A percentile compares a stretch with the other conserved stretches of the same genome.
Conservation (phyloP, 2,888 invertebrate species). For the Brachyptera putata region DNA sequence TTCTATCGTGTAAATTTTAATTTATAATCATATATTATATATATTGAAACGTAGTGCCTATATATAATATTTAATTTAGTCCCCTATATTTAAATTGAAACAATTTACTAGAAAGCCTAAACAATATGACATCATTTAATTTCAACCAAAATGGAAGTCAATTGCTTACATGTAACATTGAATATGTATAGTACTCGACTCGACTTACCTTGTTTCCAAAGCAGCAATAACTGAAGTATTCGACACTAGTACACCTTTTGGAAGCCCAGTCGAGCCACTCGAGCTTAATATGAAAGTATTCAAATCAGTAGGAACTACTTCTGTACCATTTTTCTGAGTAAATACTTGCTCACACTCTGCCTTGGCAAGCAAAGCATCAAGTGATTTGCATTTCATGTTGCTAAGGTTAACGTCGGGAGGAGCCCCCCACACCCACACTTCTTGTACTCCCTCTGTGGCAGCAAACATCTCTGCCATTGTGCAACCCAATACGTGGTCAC, state of each 20-base stretch:
- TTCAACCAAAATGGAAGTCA: no score
- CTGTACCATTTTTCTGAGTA: no score
- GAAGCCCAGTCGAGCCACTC: conserved; percentile 71
- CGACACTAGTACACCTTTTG: conserved; percentile 72
- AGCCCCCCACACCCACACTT: conserved; percentile 7
- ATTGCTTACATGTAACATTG: no score
- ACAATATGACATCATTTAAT: no score
- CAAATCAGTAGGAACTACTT: conserved; percentile 36
- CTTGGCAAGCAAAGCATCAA: not conserved
- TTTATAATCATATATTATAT: no score
- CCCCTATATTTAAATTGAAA: no score
- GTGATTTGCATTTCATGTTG: not conserved
- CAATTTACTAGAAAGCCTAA: no score
- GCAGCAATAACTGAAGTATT: conserved; percentile 57
- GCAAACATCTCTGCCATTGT: conserved; percentile 1
- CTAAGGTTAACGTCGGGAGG: not conserved
- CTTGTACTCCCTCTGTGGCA: not conserved
- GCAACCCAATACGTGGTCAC: not conserved
- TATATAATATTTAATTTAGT: no score
- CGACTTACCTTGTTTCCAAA: conserved; percentile 15
- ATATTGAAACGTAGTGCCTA: no score
- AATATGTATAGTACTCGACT: no score
- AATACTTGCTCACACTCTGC: not conserved
- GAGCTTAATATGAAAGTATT: conserved; percentile 64
- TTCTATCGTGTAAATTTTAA: no score